Percentiles rank a stretch among this genome's conserved stretches.
These are phyloP conservation scores for Polypedilum vanderplanki DNA, from an alignment of 1,140 invertebrate genomes.

Conservation along the genomic window DNA sequence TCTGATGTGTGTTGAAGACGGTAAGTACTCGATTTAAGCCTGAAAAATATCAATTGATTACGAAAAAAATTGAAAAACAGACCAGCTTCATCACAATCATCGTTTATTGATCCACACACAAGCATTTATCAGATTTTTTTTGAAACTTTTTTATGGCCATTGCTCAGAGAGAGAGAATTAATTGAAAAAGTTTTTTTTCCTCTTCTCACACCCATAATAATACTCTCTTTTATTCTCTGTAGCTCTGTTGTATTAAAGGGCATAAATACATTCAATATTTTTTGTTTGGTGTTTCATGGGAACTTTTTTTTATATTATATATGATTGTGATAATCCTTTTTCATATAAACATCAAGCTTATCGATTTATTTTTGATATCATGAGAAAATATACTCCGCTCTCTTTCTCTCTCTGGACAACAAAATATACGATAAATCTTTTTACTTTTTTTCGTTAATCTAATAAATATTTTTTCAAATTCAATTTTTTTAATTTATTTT, in stretches of 20 bases:
- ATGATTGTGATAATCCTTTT: slow-evolving; percentile 2
- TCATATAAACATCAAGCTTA: neutral
- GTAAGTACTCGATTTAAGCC: slow-evolving; percentile 50
- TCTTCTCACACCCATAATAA: neutral
- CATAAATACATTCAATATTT: no score
- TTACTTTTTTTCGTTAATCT: slow-evolving; percentile 1
- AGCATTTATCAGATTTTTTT: slow-evolving; percentile 5
- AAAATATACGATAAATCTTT: no score
- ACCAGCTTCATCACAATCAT: neutral
- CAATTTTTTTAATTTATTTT: slow-evolving; percentile 3
- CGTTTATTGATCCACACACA: neutral
- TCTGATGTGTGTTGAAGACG: slow-evolving; percentile 78
- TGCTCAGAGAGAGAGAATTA: neutral
- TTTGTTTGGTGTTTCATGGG: no score
- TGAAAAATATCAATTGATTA: slow-evolving; percentile 3
- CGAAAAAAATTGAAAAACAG: neutral
- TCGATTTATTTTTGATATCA: neutral
- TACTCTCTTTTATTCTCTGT: neutral
- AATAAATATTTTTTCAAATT: slow-evolving; percentile 2
- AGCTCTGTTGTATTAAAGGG: neutral
- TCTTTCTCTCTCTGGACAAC: no score
- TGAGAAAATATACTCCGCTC: neutral
- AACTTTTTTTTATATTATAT: neutral
- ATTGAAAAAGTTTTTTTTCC: neutral
- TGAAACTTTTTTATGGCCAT: slow-evolving; percentile 12